These are phyloP conservation scores for Pterocles gutturalis DNA, from an alignment of 2,113 vertebrate genomes.

Conservation along the genomic window DNA sequence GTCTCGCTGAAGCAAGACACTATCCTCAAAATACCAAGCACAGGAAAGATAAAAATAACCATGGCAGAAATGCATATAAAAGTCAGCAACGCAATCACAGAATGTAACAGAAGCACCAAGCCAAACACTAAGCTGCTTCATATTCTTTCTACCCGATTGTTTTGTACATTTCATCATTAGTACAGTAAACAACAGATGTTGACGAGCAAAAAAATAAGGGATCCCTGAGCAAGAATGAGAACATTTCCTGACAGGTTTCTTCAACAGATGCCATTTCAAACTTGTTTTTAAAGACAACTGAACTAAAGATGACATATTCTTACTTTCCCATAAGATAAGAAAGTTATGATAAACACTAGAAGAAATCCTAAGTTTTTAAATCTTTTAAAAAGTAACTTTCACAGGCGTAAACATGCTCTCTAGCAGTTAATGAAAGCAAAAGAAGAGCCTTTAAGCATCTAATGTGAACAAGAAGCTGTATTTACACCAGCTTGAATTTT, in stretches of 20 bases:
- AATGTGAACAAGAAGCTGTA: background rate
- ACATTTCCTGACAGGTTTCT: conserved; percentile 14
- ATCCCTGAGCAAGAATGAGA: background rate
- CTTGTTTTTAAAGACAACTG: background rate
- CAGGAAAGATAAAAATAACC: background rate
- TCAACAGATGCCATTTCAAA: background rate
- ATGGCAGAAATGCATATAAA: rapidly evolving
- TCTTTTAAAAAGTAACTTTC: background rate
- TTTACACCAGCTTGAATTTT: background rate
- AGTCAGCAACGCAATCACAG: background rate
- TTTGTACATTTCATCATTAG: background rate
- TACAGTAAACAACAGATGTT: conserved; percentile 38
- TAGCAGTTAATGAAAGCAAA: background rate
- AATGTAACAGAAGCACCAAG: background rate
- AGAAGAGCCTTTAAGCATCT: background rate
- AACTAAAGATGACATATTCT: rapidly evolving
- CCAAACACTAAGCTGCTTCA: background rate
- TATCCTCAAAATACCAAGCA: background rate
- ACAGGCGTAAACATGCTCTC: background rate
- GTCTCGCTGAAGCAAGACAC: background rate
- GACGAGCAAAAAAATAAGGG: background rate
- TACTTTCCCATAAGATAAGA: background rate
- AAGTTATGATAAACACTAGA: background rate
- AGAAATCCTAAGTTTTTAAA: rapidly evolving
- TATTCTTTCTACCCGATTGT: background rate